A percentile compares a stretch with the other conserved stretches of the same genome.
phyloP scores from a whole-genome alignment of 2,888 invertebrate species.

The Camptogramma bilineatum region DNA sequence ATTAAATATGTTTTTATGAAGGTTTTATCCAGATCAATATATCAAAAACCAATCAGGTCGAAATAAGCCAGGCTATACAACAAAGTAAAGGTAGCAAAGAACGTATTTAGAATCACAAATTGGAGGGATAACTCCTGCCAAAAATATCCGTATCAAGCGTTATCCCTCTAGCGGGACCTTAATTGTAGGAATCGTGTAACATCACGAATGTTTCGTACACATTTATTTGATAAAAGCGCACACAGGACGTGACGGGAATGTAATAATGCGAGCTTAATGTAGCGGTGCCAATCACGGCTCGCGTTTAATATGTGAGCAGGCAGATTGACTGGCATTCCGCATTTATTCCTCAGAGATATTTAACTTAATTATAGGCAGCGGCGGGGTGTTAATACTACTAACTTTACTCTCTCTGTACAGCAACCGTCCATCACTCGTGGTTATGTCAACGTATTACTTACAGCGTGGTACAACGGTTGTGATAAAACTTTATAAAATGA shows the following conservation, averaged over 20 bases:
- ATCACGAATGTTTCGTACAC: conserved; percentile 68
- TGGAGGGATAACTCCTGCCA: conserved; percentile 44
- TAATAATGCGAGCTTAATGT: conserved; percentile 70
- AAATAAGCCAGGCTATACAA: conserved; percentile 12
- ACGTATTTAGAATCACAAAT: conserved; percentile 19
- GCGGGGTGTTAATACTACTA: neutral
- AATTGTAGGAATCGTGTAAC: conserved; percentile 73
- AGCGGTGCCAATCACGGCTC: conserved; percentile 67
- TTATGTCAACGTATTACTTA: neutral
- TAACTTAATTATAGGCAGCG: conserved; percentile 32
- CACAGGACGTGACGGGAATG: conserved; percentile 75
- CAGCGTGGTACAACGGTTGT: too few species aligned
- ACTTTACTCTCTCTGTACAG: neutral
- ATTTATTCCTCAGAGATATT: conserved; percentile 36
- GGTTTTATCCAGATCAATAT: conserved; percentile 6
- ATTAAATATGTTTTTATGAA: neutral
- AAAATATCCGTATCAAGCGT: conserved; percentile 61
- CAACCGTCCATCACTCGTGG: neutral
- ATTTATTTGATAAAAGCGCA: conserved; percentile 77
- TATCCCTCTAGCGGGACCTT: conserved; percentile 65
- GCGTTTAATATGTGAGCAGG: conserved; percentile 63
- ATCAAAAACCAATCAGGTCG: conserved; percentile 24
- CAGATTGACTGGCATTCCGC: conserved; percentile 37
- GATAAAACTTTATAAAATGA: too few species aligned
- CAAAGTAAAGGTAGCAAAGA: conserved; percentile 18